These are phyloP conservation scores for Epinephelus awoara DNA, from an alignment of 2,797 vertebrate species.

Conservation along the genomic window DNA sequence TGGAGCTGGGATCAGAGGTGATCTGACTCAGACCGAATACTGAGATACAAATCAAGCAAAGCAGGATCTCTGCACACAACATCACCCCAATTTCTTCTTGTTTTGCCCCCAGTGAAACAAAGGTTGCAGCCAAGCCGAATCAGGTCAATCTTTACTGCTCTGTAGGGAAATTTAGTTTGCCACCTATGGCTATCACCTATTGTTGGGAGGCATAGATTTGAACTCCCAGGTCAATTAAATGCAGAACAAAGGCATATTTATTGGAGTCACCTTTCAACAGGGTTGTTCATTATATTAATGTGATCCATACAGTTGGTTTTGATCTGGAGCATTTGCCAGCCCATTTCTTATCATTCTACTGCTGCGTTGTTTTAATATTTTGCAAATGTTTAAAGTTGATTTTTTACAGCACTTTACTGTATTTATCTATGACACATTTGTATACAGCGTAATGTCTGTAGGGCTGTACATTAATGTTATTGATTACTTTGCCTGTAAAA, in stretches of 20 bases:
- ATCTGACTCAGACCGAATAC: constrained; percentile 53
- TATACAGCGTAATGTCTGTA: neutral
- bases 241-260: constrained; percentile 55
- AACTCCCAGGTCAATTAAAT: constrained; percentile 64
- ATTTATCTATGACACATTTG: neutral
- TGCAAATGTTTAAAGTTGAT: neutral
- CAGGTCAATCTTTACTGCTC: constrained; percentile 76
- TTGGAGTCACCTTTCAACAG: constrained; percentile 33
- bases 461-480: neutral
- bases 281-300: constrained; percentile 38
- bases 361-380: constrained; percentile 14
- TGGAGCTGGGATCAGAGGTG: constrained; percentile 48
- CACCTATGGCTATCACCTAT: constrained; percentile 53
- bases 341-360: neutral
- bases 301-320: neutral
- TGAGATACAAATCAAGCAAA: constrained; percentile 35
- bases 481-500: constrained; percentile 31
- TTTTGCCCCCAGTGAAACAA: constrained; percentile 42
- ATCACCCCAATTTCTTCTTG: constrained; percentile 17
- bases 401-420: neutral
- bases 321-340: neutral
- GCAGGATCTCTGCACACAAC: constrained; percentile 12
- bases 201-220: constrained; percentile 56
- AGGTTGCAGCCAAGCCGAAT: constrained; percentile 56
- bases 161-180: constrained; percentile 75